Conservation (phyloP, 2,797 vertebrate genomes). For the Peromyscus melanophrys region DNA sequence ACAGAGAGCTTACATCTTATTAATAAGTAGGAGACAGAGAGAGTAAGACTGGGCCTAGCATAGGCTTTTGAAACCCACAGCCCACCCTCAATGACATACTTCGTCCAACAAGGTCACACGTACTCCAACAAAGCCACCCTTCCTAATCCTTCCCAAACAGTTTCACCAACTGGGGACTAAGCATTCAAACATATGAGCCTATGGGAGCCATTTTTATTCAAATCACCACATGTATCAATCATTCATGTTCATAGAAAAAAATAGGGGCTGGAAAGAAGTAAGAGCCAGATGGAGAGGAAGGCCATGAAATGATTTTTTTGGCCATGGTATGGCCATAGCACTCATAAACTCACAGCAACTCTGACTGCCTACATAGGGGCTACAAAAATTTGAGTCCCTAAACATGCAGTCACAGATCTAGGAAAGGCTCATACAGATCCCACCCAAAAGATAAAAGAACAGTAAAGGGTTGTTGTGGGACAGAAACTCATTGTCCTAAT, state of each 20-base stretch:
- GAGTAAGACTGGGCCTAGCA: neutral
- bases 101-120: neutral
- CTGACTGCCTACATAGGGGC: neutral
- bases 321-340: neutral
- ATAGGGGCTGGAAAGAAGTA: neutral
- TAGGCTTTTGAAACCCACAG: neutral
- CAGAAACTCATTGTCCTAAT: neutral
- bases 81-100: neutral
- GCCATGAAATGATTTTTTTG: neutral
- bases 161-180: neutral
- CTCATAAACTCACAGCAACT: neutral
- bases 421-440: neutral
- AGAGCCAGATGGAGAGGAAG: neutral
- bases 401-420: neutral
- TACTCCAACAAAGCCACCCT: neutral
- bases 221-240: neutral
- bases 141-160: neutral
- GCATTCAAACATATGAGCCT: neutral
- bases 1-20: neutral
- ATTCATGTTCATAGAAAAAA: neutral
- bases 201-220: neutral
- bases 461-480: no score
- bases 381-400: neutral
- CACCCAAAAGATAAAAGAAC: neutral
- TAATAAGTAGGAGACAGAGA: neutral